phyloP scores from a whole-genome alignment of 2,888 invertebrate genomes.

The Andrena trimmerana region DNA sequence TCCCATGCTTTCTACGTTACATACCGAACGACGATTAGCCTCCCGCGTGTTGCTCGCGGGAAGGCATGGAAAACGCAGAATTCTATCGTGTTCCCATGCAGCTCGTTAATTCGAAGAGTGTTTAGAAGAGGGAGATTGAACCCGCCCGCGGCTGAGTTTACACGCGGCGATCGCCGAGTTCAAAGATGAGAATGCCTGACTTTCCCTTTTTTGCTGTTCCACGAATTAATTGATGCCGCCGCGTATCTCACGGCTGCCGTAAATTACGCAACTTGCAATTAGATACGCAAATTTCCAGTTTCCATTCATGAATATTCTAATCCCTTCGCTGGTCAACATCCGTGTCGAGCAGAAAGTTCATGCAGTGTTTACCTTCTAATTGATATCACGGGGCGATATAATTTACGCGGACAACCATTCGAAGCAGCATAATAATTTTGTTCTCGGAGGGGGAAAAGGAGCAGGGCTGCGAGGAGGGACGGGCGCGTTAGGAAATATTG shows the following conservation, averaged over 20 bases:
- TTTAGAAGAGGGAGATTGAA: slow-evolving; percentile 44
- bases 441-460: background rate
- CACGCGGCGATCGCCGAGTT: slow-evolving; percentile 46
- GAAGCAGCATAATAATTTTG: background rate
- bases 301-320: slow-evolving; percentile 14
- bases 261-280: slow-evolving; percentile 32
- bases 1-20: slow-evolving; percentile 77
- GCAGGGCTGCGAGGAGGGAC: too few relatives aligned
- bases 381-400: background rate
- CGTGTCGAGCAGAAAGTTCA: slow-evolving; percentile 3
- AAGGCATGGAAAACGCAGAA: slow-evolving; percentile 62
- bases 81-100: slow-evolving; percentile 70
- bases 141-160: slow-evolving; percentile 7
- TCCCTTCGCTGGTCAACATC: background rate
- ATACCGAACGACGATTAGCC: slow-evolving; percentile 65
- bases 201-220: slow-evolving; percentile 45
- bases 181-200: slow-evolving; percentile 47
- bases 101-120: slow-evolving; percentile 55
- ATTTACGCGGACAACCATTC: background rate
- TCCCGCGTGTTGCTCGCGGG: slow-evolving; percentile 52
- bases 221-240: slow-evolving; percentile 42
- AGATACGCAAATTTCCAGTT: slow-evolving; percentile 16
- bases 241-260: slow-evolving; percentile 7
- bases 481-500: background rate
- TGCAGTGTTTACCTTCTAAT: background rate